phyloP scores from a whole-genome alignment of 1,140 invertebrate genomes.

The Panagrolaimus sp. region DNA sequence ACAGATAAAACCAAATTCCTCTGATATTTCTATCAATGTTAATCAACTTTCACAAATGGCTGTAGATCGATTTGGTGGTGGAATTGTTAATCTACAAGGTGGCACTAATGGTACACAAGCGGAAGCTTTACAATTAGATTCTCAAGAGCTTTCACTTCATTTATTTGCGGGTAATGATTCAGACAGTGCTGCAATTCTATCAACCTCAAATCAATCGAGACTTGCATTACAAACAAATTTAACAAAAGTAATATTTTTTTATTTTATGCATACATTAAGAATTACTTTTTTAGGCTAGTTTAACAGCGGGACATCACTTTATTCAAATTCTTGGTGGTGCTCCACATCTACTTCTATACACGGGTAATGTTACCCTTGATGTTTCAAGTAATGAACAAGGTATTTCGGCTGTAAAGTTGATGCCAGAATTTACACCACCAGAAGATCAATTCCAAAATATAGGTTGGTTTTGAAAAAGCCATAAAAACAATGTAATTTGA shows the following conservation, averaged over 20 bases:
- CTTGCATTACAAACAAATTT: constrained; percentile 3
- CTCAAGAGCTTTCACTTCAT: not conserved
- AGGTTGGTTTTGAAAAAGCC: not conserved
- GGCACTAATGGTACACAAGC: not conserved
- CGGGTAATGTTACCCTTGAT: constrained; percentile 2
- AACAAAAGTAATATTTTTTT: not conserved
- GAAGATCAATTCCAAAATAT: not conserved
- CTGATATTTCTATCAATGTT: not conserved
- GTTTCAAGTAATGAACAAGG: not conserved
- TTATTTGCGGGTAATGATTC: not conserved
- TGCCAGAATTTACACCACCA: not conserved
- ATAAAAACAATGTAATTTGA: not conserved
- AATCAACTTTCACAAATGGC: not conserved
- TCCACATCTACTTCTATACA: constrained; percentile 2
- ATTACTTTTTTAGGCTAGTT: not conserved
- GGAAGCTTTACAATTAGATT: not conserved
- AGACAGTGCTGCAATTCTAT: not conserved
- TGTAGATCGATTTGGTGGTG: not conserved
- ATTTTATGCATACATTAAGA: not conserved
- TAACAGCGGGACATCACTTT: constrained; percentile 6
- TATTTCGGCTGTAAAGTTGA: not conserved
- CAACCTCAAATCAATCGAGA: not conserved
- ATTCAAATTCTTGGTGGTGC: constrained; percentile 7
- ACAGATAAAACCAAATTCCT: not conserved
- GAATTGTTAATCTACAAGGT: not conserved